A percentile compares a stretch with the other conserved stretches of the same genome.
phyloP scores from a whole-genome alignment of 2,113 vertebrate species.

The Pterocles gutturalis region DNA sequence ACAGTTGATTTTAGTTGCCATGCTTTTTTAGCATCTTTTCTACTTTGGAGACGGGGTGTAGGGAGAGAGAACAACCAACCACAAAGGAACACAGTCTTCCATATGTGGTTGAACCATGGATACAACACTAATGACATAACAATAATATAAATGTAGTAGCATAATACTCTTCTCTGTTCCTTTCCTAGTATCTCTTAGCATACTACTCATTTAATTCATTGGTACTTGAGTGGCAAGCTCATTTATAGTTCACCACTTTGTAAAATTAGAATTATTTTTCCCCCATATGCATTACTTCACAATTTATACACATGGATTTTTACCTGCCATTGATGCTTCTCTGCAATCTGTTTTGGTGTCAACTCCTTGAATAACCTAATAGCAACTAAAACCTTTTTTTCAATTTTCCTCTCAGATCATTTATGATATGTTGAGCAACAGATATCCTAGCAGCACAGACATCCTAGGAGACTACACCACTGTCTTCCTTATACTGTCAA shows the following conservation, averaged over 20 bases:
- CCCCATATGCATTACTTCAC: neutral
- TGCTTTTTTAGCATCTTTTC: neutral
- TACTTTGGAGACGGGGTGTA: neutral
- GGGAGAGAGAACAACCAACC: neutral
- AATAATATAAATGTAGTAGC: neutral
- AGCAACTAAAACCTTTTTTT: neutral
- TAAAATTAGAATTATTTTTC: neutral
- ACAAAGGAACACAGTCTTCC: neutral
- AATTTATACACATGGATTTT: neutral
- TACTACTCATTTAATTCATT: neutral
- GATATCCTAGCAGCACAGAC: neutral
- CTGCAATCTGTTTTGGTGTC: neutral
- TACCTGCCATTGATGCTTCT: neutral
- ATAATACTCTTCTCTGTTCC: neutral
- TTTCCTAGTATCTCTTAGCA: neutral
- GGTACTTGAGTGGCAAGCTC: neutral
- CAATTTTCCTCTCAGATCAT: neutral
- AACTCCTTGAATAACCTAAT: constrained; percentile 1
- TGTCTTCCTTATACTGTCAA: constrained; percentile 21
- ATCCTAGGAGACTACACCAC: constrained; percentile 4
- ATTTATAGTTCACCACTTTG: neutral
- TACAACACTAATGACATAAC: neutral
- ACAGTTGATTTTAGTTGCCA: neutral
- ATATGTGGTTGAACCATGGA: neutral
- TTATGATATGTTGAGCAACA: neutral